Evolutionary conservation across 2,888 invertebrate species (phyloP), one percentile per base, ranked within the genome.

Genomic region (Drosophila pseudotakahashii): DNA sequence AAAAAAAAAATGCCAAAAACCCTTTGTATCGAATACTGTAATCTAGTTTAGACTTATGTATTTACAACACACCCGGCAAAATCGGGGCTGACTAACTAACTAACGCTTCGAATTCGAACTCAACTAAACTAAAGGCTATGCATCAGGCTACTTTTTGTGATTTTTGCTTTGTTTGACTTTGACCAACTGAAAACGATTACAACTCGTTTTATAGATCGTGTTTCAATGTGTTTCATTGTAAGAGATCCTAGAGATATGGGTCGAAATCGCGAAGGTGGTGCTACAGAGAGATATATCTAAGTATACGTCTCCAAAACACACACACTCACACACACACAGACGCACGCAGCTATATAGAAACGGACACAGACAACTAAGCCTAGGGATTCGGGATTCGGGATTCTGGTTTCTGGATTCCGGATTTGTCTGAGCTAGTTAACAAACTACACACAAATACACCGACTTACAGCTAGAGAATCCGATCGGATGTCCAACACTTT

Each of bases 391-490:
- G 41, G 5, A 14, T 47, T 47, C 47, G 30, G 10, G 47, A 23
- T 16, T 58, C 37, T 34, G 41, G 5, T 10, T 47, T 47, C 47
- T 47, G 10, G 47, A 23, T 44, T 23, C 44, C n/a, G 44, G 72
- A 73, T 73, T 73, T 73, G 66, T 73, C 73, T 73, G 73, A 73
- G 73, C 73, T 66, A 73, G 50, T 66, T 72, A 71, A 71, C 64
- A 72, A 67, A 54, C 26, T 30, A 45, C 50, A 73, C 59, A 54
- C 45, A 30, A 45, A 66, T 51, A 73, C 53, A 67, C 23, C 54
- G 66, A 73, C 73, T 67, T 73, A 73, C 9, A 48, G 52, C 50
- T 68, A 68, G 11, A 66, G 42, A 48, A 48, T 67, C 48, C 41
- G 34, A 50, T 41, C 36, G 19, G n/a, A 45, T 45, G 45, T 45